Evolutionary conservation across 2,797 vertebrate genomes (phyloP), one percentile per base, ranked within the genome.

Genomic region (Odontamblyopus rebecca): DNA sequence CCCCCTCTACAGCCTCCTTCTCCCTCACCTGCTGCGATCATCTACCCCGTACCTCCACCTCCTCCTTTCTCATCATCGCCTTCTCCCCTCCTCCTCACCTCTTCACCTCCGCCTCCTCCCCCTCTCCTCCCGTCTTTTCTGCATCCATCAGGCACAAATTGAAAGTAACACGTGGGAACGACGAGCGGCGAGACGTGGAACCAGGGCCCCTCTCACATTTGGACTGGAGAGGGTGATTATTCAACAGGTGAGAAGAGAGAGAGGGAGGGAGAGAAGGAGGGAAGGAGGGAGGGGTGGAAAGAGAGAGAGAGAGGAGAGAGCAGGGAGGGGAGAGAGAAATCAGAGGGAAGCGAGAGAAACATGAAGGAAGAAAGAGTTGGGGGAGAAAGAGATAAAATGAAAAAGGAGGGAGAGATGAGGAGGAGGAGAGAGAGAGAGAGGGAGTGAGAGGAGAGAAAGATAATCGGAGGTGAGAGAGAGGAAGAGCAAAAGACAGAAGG

Each of bases 121-220:
- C 41, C 11, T 2, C 41, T 44, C 9, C 41, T 44, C 41, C 41
- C 41, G 6, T 35, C 35, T 35, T 23, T 35, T 35, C 35, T 59
- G 2, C 13, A 13, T 6, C 12, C 29, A 3, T 61, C 85, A 75
- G 82, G 77, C 82, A 86, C 82, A 91, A 91, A 94, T 91, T 89
- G 88, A 91, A 93, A 92, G 88, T 91, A 90, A 83, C 86, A 85
- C 82, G 38, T 76, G 71, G 63, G 82, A 80, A 88, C 82, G 82
- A 86, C 77, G 71, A 71, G 67, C 65, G 73, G 75, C 6, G 53
- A 69, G 61, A n/a, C 57, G 53, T 66, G 18, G 41, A 9, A 32
- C 13, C 64, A 61, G 53, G n/a, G 12, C 72, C 57, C 53, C 66
- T 72, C 57, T 44, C 38, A 62, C 26, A 69, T 74, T 69, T 61